Evolutionary conservation across 2,113 vertebrate species (phyloP), one percentile per base, ranked within the genome.

Genomic region (Tylochromis polylepis): DNA sequence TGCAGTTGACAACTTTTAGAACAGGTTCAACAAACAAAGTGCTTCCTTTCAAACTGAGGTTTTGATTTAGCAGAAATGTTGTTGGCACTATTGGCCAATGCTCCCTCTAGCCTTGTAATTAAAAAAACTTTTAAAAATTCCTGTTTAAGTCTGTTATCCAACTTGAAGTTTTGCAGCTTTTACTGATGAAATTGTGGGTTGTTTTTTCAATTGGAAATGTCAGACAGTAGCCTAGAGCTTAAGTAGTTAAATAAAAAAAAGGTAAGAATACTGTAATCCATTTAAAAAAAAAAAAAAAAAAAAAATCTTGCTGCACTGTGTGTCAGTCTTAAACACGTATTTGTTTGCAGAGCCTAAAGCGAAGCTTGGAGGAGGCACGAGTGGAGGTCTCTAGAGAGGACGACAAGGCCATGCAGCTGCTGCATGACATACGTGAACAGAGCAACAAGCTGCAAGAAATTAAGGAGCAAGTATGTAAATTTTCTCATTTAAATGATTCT

Each of bases 391-490:
- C 99, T 93, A 97, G 98, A 96, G 99, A 99, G 95, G 99, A 99
- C 87, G 99, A 99, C 96, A 99, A 99, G 95, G 99, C 99, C 57
- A 95, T 99, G 86, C 98, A 99, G 96, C 97, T 99, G 90, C 97
- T 99, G 89, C 98, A 99, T 11, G 99, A 99, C 95, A 99, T 99
- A 94, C 96, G 98, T 80, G 98, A 99, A 88, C 99, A 99, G 94
- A 99, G 98, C 96, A 97, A 97, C 96, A 99, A 99, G 96, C 97
- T 99, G 91, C 99, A 99, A 90, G 99, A 99, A 96, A 99, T 99
- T 96, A 99, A 99, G 96, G 98, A 99, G 93, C 99, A 99, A 97
- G 99, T 99, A 96, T 79, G 91, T 89, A 55, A 72, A 87, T 84
- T 29, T 70, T 72, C 36, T 86, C 55, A 56, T 81, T 87, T 53